Percentiles rank a stretch among this genome's conserved stretches.
Conservation (phyloP, 2,888 invertebrate species). For the Allolobophora icterica region DNA sequence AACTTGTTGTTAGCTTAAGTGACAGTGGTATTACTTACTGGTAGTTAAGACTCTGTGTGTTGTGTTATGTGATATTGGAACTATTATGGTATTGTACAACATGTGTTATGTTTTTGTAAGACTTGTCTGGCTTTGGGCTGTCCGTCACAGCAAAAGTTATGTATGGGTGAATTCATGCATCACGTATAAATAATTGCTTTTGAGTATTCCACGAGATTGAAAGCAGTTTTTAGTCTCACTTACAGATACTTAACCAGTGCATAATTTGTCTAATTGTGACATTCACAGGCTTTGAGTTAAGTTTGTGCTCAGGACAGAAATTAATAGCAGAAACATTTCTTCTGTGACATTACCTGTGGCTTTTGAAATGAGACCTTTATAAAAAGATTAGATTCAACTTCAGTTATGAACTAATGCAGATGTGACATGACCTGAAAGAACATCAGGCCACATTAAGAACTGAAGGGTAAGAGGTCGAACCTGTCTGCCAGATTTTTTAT, state of each 20-base stretch:
- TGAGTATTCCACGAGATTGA: background rate
- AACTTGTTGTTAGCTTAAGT: slow-evolving; percentile 14
- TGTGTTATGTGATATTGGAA: background rate
- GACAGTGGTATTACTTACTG: background rate
- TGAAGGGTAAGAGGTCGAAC: background rate
- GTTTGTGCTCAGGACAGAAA: background rate
- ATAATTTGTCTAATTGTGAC: no score
- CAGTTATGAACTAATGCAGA: background rate
- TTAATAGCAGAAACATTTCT: background rate
- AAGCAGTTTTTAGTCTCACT: background rate
- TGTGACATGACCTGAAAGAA: background rate
- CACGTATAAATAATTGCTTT: background rate
- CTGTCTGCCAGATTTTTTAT: background rate
- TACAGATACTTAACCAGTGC: background rate
- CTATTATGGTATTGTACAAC: background rate
- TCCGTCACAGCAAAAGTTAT: background rate
- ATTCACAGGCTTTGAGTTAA: background rate
- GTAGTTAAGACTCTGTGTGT: slow-evolving; percentile 8
- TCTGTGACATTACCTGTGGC: background rate
- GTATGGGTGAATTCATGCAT: background rate
- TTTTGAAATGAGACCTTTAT: background rate
- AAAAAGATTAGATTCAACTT: background rate
- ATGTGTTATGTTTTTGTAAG: background rate
- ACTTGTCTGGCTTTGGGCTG: background rate
- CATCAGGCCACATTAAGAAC: background rate